A percentile compares a stretch with the other conserved stretches of the same genome.
These are phyloP conservation scores for Alcedo atthis DNA, from an alignment of 2,797 vertebrate species.

Conservation along the genomic window DNA sequence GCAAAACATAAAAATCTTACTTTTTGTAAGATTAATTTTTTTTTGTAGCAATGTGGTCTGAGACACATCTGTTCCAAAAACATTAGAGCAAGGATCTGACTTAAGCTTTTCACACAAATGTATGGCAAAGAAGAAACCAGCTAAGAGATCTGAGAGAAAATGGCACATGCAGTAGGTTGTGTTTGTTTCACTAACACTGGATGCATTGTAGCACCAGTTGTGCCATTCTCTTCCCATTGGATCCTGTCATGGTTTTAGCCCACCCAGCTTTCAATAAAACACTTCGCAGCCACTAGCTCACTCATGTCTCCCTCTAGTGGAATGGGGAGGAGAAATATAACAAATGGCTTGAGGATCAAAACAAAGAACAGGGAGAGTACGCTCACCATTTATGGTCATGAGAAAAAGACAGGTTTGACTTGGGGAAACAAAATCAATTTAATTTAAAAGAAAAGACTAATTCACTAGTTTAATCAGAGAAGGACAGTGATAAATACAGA, in stretches of 20 bases:
- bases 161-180: not conserved
- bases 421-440: not conserved
- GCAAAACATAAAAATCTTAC: not conserved
- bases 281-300: not conserved
- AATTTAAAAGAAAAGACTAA: not conserved
- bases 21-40: not conserved
- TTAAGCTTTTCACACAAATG: not conserved
- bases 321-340: not conserved
- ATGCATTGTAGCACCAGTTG: not conserved
- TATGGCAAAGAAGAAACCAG: not conserved
- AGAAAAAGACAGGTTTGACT: not conserved
- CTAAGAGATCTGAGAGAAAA: not conserved
- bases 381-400: not conserved
- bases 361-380: not conserved
- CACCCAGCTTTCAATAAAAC: not conserved
- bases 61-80: not conserved
- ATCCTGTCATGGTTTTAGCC: not conserved
- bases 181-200: not conserved
- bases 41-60: slow-evolving; percentile 1
- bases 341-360: not conserved
- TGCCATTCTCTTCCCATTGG: not conserved
- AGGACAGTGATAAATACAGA: not conserved
- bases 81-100: not conserved
- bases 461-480: not conserved
- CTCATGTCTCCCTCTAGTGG: not conserved